phyloP scores from a whole-genome alignment of 2,888 invertebrate species.

The Mactromeris polynyma region DNA sequence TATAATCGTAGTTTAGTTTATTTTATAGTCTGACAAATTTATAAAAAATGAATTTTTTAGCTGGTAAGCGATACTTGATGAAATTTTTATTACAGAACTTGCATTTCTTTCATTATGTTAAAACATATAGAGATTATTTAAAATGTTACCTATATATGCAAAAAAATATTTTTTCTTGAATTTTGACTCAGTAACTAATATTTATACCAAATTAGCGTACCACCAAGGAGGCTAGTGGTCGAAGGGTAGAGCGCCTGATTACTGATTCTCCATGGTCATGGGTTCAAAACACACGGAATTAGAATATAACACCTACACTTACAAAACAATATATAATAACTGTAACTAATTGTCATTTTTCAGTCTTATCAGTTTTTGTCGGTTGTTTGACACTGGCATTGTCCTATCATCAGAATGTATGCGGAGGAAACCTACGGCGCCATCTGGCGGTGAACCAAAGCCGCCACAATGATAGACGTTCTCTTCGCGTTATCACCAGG shows the following conservation, averaged over 20 bases:
- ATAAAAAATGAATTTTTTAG: neutral
- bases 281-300: no score
- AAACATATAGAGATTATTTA: no score
- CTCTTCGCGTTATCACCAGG: neutral
- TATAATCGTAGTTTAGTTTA: neutral
- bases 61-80: neutral
- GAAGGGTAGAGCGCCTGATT: no score
- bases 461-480: neutral
- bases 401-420: neutral
- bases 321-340: neutral
- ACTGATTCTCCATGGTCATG: no score
- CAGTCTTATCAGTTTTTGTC: neutral
- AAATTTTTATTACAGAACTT: neutral
- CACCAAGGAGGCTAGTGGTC: no score
- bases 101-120: no score
- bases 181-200: no score
- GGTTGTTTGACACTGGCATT: neutral
- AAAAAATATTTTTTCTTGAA: no score
- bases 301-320: no score
- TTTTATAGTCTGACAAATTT: no score
- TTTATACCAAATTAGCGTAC: no score
- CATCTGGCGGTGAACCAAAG: neutral
- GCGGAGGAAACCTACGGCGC: neutral
- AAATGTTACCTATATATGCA: no score
- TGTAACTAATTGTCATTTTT: neutral